Conservation (phyloP, 2,888 invertebrate species). For the Thecocarcelia acutangulata region DNA sequence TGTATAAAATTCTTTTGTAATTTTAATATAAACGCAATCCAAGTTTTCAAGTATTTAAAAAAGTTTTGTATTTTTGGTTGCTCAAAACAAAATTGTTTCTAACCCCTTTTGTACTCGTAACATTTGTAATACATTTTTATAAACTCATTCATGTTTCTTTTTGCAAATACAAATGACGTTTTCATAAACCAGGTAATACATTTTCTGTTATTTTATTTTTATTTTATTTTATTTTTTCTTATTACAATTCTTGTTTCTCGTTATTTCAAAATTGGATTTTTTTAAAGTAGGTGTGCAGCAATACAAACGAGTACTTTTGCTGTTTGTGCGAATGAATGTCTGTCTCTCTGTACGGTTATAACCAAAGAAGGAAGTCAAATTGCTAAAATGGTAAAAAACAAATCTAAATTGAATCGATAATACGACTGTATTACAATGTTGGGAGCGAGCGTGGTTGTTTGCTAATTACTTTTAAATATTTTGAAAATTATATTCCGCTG, state of each 20-base stretch:
- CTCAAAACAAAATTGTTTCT: slow-evolving; percentile 15
- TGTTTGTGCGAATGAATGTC: neutral
- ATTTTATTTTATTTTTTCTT: slow-evolving; percentile 1
- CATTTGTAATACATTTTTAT: slow-evolving; percentile 30
- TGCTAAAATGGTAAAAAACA: slow-evolving; percentile 46
- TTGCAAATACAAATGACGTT: slow-evolving; percentile 55
- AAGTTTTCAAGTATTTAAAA: slow-evolving; percentile 7
- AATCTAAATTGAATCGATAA: slow-evolving; percentile 64
- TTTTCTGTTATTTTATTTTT: neutral
- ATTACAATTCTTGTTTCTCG: slow-evolving; percentile 38
- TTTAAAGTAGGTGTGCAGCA: slow-evolving; percentile 54
- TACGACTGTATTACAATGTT: slow-evolving; percentile 11
- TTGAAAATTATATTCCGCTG: too few relatives aligned
- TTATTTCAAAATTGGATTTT: slow-evolving; percentile 32
- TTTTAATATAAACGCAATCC: neutral
- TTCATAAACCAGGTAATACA: slow-evolving; percentile 47
- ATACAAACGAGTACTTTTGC: slow-evolving; percentile 1
- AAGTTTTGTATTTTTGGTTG: slow-evolving; percentile 5
- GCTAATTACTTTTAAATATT: too few relatives aligned
- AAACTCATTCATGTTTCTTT: slow-evolving; percentile 28
- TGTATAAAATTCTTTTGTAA: neutral
- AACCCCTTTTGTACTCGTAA: slow-evolving; percentile 22
- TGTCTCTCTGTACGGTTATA: slow-evolving; percentile 9
- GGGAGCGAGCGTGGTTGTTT: slow-evolving; percentile 1
- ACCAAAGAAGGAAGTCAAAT: slow-evolving; percentile 61